Percentiles rank a stretch among this genome's conserved stretches.
phyloP scores from a whole-genome alignment of 2,797 vertebrate species.

The Eupleurogrammus muticus region DNA sequence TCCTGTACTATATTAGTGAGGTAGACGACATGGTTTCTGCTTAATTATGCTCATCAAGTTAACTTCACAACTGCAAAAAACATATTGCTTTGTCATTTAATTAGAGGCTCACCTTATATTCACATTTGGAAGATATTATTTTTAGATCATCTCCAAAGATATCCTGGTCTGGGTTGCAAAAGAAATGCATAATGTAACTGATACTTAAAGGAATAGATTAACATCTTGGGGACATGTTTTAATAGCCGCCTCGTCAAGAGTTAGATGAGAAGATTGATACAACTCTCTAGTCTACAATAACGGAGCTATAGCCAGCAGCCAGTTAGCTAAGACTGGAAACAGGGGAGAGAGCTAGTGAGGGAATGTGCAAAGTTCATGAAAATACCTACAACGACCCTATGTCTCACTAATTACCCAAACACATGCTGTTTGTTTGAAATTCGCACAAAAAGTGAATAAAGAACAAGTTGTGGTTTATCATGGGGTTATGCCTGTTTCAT shows the following conservation, averaged over 20 bases:
- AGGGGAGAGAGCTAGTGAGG: not conserved
- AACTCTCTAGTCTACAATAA: not conserved
- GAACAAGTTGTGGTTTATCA: not conserved
- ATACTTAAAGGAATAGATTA: constrained; percentile 4
- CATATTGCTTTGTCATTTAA: too few species aligned
- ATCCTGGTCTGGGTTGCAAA: not conserved
- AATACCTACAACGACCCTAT: not conserved
- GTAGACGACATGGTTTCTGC: too few species aligned
- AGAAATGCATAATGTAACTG: not conserved
- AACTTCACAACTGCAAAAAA: too few species aligned
- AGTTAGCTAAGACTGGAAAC: not conserved
- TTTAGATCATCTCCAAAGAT: too few species aligned
- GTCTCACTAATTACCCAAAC: not conserved
- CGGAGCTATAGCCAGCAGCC: not conserved
- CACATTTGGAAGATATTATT: too few species aligned
- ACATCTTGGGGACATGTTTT: not conserved
- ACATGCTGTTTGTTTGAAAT: not conserved
- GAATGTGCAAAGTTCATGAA: not conserved
- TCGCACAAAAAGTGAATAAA: not conserved
- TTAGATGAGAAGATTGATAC: not conserved
- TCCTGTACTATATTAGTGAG: too few species aligned
- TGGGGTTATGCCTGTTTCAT: not conserved
- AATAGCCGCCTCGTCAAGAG: not conserved
- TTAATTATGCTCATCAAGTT: too few species aligned
- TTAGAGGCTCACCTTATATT: too few species aligned